Conservation (phyloP, 2,113 vertebrate genomes). For the Antigone vipio region DNA sequence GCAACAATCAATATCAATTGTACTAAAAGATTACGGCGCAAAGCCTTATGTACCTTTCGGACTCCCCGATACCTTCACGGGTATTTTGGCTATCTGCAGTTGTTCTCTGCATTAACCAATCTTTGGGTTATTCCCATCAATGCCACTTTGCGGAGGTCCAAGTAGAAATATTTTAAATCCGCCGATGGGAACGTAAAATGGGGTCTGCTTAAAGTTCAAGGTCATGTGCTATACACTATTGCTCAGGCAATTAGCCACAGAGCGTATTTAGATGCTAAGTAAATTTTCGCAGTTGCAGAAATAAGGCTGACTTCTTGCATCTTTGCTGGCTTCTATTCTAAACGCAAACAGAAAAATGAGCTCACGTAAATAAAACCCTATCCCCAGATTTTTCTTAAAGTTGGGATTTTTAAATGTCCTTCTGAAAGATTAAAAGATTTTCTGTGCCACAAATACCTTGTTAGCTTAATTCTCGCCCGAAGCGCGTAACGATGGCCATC, state of each 20-base stretch:
- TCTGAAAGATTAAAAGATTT: constrained; percentile 25
- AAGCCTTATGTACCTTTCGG: not conserved
- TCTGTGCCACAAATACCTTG: not conserved
- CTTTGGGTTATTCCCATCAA: not conserved
- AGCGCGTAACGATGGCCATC: not conserved
- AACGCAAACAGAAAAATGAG: not conserved
- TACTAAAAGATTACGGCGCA: not conserved
- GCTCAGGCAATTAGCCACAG: not conserved
- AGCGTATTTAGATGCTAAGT: not conserved
- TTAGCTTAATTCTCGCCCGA: not conserved
- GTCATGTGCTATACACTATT: not conserved
- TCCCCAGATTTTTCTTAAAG: constrained; percentile 18
- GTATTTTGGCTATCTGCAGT: not conserved
- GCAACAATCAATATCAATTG: constrained; percentile 10
- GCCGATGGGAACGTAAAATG: not conserved
- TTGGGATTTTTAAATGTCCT: not conserved
- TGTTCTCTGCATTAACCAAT: not conserved
- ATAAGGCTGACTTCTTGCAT: not conserved
- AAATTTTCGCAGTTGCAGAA: not conserved
- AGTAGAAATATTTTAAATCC: not conserved
- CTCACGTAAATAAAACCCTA: not conserved
- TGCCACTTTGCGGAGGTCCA: not conserved
- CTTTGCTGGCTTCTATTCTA: not conserved
- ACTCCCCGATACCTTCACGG: not conserved
- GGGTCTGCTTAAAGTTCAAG: constrained; percentile 35